Evolutionary conservation across 2,888 invertebrate genomes (phyloP), one percentile per base, ranked within the genome.

Genomic region (Lepidochrysops patricia): DNA sequence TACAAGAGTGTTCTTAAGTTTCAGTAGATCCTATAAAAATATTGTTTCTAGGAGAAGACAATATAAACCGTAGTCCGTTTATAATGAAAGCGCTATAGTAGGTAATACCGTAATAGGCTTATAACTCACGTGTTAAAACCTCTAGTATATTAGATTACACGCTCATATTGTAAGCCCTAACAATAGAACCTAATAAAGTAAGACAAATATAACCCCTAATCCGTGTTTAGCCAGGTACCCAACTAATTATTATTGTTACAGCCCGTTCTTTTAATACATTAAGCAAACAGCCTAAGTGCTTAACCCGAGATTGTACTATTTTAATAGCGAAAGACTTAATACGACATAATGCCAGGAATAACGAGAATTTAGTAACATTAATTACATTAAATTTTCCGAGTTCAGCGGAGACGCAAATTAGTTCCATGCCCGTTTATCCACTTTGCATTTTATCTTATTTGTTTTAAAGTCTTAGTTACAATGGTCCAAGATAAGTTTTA

Each of bases 351-450:
- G 72, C 71, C 71, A 66, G 73, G 77, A 80, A 79, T 78, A 76
- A 64, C 69, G 72, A 72, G 71, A 76, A 73, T 75, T 80, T 76
- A 78, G 74, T 74, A 75, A 72, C 73, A 77, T 81, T 80, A 82
- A 82, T 82, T 77, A 77, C 72, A 70, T 73, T 75, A 73, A 65
- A 73, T 73, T 67, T 64, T 68, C 66, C 69, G 70, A 71, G 71
- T 72, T 77, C 70, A 75, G 72, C 68, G 73, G 76, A 74, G 75
- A 70, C 74, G 75, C 77, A 77, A 75, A 79, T 77, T 76, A 76
- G 76, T 75, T 76, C 69, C 64, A 64, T 65, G 70, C 26, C 25
- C 52, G 58, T 57, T 72, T 68, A 70, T 70, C 70, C 34, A 58
- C 27, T 43, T 58, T 49, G 50, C 49, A 58, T 58, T 58, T 58